Conservation (phyloP, 1,140 invertebrate genomes). For the Leguminivora glycinivorella region DNA sequence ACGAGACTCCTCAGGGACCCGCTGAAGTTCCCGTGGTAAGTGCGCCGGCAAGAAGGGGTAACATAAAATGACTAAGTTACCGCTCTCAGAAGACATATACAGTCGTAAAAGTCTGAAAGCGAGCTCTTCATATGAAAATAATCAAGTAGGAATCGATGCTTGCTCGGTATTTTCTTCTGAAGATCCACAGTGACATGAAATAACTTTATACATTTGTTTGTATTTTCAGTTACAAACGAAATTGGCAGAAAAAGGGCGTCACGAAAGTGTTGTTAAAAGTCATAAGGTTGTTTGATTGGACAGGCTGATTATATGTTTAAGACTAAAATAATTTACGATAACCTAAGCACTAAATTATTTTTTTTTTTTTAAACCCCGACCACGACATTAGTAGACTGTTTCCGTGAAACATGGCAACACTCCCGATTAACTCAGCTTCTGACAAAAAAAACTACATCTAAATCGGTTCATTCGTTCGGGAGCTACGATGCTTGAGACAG, state of each 20-base stretch:
- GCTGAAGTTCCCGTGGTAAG: conserved; percentile 62
- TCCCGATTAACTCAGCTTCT: no score
- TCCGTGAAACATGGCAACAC: no score
- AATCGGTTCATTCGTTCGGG: no score
- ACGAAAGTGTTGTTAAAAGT: not conserved
- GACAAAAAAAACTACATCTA: no score
- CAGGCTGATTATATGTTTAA: no score
- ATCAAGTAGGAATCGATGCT: conserved; percentile 63
- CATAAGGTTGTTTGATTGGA: not conserved
- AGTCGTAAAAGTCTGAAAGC: conserved; percentile 70
- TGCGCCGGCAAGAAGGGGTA: conserved; percentile 63
- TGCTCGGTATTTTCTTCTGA: conserved; percentile 33
- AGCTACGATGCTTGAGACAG: no score
- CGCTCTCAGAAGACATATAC: conserved; percentile 73
- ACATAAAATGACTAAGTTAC: conserved; percentile 78
- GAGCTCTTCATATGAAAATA: conserved; percentile 71
- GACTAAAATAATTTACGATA: no score
- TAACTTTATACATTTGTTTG: conserved; percentile 29
- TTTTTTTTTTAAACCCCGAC: no score
- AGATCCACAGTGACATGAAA: conserved; percentile 14
- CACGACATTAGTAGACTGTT: no score
- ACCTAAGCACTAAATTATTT: no score
- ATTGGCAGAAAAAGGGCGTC: not conserved
- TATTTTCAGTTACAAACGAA: conserved; percentile 9
- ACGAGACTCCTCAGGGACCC: conserved; percentile 63